These are phyloP conservation scores for Bombyx mandarina DNA, from an alignment of 1,140 invertebrate genomes.

Conservation along the genomic window DNA sequence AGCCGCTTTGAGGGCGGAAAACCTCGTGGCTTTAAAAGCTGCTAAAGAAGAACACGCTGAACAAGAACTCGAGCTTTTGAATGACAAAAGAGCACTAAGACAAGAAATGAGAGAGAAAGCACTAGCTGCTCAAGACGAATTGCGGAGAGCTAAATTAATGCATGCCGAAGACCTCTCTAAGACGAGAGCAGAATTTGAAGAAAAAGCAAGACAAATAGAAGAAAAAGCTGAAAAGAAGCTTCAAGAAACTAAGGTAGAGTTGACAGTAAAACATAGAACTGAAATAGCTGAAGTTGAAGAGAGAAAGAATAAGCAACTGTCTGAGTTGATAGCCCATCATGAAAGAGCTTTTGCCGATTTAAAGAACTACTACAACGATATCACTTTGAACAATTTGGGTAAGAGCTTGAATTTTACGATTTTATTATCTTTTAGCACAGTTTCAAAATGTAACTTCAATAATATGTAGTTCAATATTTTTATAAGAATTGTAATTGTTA, in stretches of 20 bases:
- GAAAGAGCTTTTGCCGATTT: conserved; percentile 89
- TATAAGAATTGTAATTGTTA: no score
- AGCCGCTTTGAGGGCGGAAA: conserved; percentile 77
- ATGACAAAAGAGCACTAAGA: conserved; percentile 84
- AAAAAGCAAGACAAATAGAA: conserved; percentile 83
- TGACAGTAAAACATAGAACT: conserved; percentile 79
- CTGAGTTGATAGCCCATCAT: conserved; percentile 85
- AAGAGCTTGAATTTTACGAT: conserved; percentile 6
- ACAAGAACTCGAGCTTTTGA: conserved; percentile 82
- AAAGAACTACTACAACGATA: conserved; percentile 95
- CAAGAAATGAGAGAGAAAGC: conserved; percentile 82
- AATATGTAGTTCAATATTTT: no score
- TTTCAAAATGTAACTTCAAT: no score
- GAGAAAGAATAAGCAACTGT: conserved; percentile 89
- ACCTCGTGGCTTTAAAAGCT: conserved; percentile 58
- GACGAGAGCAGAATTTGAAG: conserved; percentile 79
- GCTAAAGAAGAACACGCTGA: conserved; percentile 73
- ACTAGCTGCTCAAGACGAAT: conserved; percentile 72
- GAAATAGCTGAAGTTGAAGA: conserved; percentile 91
- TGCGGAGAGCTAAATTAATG: conserved; percentile 53
- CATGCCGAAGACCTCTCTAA: conserved; percentile 76
- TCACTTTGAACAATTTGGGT: conserved; percentile 90
- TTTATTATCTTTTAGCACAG: no score
- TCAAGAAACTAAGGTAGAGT: conserved; percentile 78
- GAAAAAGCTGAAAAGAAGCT: conserved; percentile 84